Base-by-base conservation (phyloP, 2,888 invertebrate species). In the Cenopis cana region DNA sequence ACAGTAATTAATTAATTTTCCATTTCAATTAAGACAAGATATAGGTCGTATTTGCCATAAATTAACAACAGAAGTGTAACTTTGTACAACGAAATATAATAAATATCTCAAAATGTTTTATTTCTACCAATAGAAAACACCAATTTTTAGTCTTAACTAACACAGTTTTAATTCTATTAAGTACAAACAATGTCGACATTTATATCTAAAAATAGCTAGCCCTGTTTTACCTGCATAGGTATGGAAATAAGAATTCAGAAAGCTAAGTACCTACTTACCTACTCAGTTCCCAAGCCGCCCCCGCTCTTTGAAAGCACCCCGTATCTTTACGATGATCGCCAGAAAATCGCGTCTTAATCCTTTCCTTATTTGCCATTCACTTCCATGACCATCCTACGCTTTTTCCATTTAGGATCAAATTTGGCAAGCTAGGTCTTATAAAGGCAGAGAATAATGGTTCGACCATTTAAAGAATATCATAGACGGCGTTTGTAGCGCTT, bases 281-380 rank as follows among this genome's bases (percentile, higher is more conserved):
- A 1, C 5, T 20, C n/a, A 36, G 50, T 36, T 36, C 62, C 20
- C 52, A 50, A 33, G 36, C 50, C 46, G 3, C 60, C 52, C 18
- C 18, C 61, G 50, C 62, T 17, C 29, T 61, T 52, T 62, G 50
- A 18, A 52, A 36, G 36, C 17, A 14, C 14, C 17, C 36, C 36
- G 12, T 62, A 62, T 62, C 62, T 52, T 52, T 62, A 62, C 62
- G 36, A 14, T 17, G 3, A 18, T 61, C 61, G 20, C 36, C 52
- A 36, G 50, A 62, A 62, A 52, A 36, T 52, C 10, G 36, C 52
- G n/a, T 49, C 29, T 50, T 49, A 49, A 52, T 36, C 62, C 36
- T 62, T 36, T 1, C 62, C 33, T 36, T 33, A 50, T 33, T 61
- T 61, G 36, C 52, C 62, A 62, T 52, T 62, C 11, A 17, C 33